Evolutionary conservation across 64 coral and sea anemone genomes (phyloP).

Genomic region (Hydrozoanthus tunicans): DNA sequence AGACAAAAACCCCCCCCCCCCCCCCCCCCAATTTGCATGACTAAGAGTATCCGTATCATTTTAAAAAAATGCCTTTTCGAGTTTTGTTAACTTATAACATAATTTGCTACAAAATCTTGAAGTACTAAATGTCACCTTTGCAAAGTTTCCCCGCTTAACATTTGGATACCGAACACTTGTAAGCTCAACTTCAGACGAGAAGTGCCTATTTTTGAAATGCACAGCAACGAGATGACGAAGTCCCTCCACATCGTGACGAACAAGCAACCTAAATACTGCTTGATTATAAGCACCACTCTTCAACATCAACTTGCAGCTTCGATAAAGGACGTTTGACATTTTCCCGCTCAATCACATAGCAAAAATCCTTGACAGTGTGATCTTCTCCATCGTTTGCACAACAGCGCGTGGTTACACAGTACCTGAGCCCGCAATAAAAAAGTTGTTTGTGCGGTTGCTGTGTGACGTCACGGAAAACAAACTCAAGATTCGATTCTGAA

Average conservation of each 20-base stretch:
- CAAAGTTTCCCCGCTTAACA: conserved; percentile 78
- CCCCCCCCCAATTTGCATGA: too few species aligned
- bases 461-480: conserved; percentile 62
- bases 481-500: neutral
- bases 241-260: neutral
- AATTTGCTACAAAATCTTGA: too few species aligned
- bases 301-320: conserved; percentile 6
- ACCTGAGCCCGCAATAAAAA: conserved; percentile 28
- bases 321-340: conserved; percentile 22
- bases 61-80: too few species aligned
- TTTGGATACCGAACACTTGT: conserved; percentile 81
- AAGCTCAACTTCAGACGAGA: conserved; percentile 49
- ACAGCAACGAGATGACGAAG: neutral
- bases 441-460: conserved; percentile 39
- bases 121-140: conserved; percentile 48
- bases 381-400: neutral
- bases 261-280: neutral
- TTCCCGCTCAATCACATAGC: neutral
- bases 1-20: too few species aligned
- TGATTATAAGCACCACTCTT: neutral
- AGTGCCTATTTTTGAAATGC: neutral
- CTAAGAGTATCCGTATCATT: too few species aligned
- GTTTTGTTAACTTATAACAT: too few species aligned
- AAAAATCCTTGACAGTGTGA: neutral
- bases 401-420: neutral